Evolutionary conservation across 2,888 invertebrate species (phyloP), one percentile per base, ranked within the genome.

Genomic region (Microchrysa polita): DNA sequence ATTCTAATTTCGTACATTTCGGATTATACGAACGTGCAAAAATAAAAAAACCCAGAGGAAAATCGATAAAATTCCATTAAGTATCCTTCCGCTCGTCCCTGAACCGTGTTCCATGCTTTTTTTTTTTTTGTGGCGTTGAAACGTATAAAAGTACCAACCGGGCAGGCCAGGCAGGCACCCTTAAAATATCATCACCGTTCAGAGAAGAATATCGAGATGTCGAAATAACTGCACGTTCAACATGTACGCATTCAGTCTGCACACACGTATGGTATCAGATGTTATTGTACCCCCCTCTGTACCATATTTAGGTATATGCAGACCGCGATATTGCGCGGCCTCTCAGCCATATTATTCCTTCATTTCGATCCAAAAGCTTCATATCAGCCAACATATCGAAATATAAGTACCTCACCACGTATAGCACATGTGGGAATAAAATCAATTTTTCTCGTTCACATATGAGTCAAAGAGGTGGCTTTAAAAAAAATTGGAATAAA

Each of bases 41-140:
- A 69, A 53, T 1, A 34, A 7, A 34, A 1, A 20, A 69, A n/a
- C n/a, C n/a, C n/a, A n/a, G n/a, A n/a, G n/a, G 40, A 69, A 55
- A 69, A 69, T 69, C 69, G 55, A 69, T 69, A 69, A 69, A 69
- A 57, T 57, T 69, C 69, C 55, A 69, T 69, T 69, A 69, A n/a
- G 48, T 10, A 55, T 69, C 55, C 40, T 69, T 34, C 40, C 34
- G 34, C 27, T 18, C 20, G 52, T 22, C 65, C 1, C 14, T 22
- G 27, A n/a, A 14, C 23, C 22, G 27, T n/a, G 10, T 5, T 5
- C 12, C 48, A 4, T n/a, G 5, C 48, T 48, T 48, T 48, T n/a
- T n/a, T n/a, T n/a, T n/a, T n/a, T n/a, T n/a, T n/a, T n/a, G n/a
- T 7, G 27, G 27, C 27, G 27, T 34, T 34, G 27, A 34, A 34